Evolutionary conservation across 2,888 invertebrate genomes (phyloP).

Genomic region (Eristalinus aeneus): DNA sequence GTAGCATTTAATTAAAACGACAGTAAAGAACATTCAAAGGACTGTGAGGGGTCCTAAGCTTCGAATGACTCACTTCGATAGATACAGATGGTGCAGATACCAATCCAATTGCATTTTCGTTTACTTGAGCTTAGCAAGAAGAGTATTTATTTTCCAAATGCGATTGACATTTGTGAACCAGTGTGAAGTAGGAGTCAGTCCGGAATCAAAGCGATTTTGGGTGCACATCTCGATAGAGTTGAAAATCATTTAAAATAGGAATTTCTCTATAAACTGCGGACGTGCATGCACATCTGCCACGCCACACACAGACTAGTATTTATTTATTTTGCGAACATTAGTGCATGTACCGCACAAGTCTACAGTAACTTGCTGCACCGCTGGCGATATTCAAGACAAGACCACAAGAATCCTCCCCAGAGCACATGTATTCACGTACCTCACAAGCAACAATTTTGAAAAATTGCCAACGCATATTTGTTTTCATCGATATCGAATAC

Average conservation of each 20-base stretch:
- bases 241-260: background rate
- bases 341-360: constrained; percentile 50
- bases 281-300: background rate
- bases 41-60: background rate
- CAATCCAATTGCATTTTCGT: background rate
- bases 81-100: background rate
- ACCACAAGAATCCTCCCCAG: background rate
- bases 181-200: background rate
- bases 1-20: background rate
- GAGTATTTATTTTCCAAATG: background rate
- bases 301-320: constrained; percentile 41
- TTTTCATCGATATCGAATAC: constrained; percentile 67
- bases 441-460: constrained; percentile 42
- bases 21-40: background rate
- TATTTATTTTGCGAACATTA: constrained; percentile 49
- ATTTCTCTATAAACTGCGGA: too few relatives aligned
- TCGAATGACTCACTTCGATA: background rate
- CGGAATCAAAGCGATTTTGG: background rate
- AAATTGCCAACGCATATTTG: constrained; percentile 63
- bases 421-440: constrained; percentile 1
- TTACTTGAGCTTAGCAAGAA: background rate
- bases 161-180: background rate
- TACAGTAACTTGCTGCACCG: constrained; percentile 34
- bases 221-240: background rate
- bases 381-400: background rate